These are phyloP conservation scores for Drosophila anomalata DNA, from an alignment of 2,888 invertebrate species.

Conservation along the genomic window DNA sequence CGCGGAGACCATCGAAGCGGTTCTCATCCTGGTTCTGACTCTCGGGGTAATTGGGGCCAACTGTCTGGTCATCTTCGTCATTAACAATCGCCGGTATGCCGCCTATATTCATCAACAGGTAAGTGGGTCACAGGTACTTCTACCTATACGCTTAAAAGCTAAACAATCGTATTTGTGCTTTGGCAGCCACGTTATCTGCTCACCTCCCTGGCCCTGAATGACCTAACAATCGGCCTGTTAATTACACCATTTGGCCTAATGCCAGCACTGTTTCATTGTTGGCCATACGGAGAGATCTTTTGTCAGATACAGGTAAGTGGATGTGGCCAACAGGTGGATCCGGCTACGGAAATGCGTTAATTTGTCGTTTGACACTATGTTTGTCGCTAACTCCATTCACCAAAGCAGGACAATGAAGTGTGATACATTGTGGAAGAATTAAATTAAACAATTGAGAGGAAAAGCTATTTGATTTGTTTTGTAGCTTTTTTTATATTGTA, in stretches of 20 bases:
- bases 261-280: slow-evolving; percentile 93
- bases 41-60: slow-evolving; percentile 92
- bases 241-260: slow-evolving; percentile 94
- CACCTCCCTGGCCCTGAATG: slow-evolving; percentile 94
- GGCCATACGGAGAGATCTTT: slow-evolving; percentile 95
- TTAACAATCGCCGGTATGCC: slow-evolving; percentile 92
- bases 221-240: slow-evolving; percentile 93
- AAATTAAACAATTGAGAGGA: no score
- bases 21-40: slow-evolving; percentile 90
- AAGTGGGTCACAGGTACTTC: slow-evolving; percentile 57
- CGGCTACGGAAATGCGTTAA: not conserved
- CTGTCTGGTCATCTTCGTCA: slow-evolving; percentile 91
- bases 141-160: not conserved
- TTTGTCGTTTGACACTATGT: not conserved
- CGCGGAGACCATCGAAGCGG: slow-evolving; percentile 90
- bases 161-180: slow-evolving; percentile 27
- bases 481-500: no score
- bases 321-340: slow-evolving; percentile 26
- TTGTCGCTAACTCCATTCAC: not conserved
- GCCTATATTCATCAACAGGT: slow-evolving; percentile 95
- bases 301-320: slow-evolving; percentile 93
- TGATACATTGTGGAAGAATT: no score
- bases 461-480: no score
- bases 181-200: slow-evolving; percentile 93
- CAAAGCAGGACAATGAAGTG: no score